These are phyloP conservation scores for Uropetala carovei DNA, from an alignment of 2,888 invertebrate genomes.

Conservation along the genomic window DNA sequence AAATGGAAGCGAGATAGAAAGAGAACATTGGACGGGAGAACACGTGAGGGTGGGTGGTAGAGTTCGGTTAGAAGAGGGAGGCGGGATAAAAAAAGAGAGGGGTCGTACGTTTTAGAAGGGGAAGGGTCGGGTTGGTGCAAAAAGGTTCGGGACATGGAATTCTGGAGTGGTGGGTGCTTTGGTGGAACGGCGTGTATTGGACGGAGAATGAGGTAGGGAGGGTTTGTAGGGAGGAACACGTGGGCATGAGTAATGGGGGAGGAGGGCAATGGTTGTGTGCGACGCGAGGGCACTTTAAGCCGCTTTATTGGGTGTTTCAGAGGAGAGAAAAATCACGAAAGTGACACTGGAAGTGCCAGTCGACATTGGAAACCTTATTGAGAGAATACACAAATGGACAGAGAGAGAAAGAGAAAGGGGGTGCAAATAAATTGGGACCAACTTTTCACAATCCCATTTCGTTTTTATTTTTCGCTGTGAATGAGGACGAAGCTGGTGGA, in stretches of 20 bases:
- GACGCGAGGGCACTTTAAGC: background rate
- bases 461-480: no score
- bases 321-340: conserved; percentile 7
- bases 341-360: background rate
- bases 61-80: background rate
- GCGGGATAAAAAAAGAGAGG: background rate
- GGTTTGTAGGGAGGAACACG: background rate
- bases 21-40: background rate
- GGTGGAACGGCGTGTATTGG: background rate
- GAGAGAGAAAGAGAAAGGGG: no score
- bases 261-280: background rate
- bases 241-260: conserved; percentile 4
- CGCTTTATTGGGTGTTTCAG: background rate
- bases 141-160: background rate
- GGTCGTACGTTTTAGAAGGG: background rate
- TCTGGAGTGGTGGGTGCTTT: background rate
- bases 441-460: background rate
- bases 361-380: background rate
- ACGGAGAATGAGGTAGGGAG: background rate
- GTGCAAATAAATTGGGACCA: background rate
- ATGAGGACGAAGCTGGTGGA: no score
- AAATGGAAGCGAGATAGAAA: background rate
- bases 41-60: background rate
- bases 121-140: background rate
- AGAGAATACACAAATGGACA: background rate